phyloP scores from a whole-genome alignment of 2,888 invertebrate species.

The Tetrapedia diversipes region DNA sequence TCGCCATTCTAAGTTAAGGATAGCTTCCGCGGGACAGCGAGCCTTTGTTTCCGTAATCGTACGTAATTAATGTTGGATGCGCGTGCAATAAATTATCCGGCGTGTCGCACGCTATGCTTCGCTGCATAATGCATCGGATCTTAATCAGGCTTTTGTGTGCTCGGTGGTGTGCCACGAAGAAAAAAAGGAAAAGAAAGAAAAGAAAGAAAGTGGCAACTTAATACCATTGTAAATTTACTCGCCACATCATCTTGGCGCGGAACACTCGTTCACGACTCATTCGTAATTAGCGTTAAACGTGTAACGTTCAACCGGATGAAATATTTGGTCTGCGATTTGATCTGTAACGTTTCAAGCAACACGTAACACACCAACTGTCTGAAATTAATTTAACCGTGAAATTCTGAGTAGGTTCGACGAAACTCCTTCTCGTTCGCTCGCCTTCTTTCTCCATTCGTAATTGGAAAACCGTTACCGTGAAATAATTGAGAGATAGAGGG shows the following conservation, averaged over 20 bases:
- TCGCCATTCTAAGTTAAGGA: slow-evolving; percentile 20
- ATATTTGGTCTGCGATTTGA: not conserved
- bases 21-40: slow-evolving; percentile 21
- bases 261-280: too few relatives aligned
- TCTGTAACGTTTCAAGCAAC: not conserved
- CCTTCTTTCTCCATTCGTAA: too few relatives aligned
- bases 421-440: too few relatives aligned
- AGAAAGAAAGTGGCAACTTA: not conserved
- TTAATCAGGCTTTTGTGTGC: slow-evolving; percentile 9
- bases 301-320: not conserved
- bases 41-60: slow-evolving; percentile 42
- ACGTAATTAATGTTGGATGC: slow-evolving; percentile 37
- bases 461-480: not conserved
- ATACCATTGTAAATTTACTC: slow-evolving; percentile 14
- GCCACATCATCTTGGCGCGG: too few relatives aligned
- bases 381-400: not conserved
- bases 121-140: slow-evolving; percentile 11
- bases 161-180: not conserved
- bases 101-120: slow-evolving; percentile 13
- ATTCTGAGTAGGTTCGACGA: too few relatives aligned
- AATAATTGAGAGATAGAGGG: not conserved
- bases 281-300: not conserved
- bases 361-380: not conserved
- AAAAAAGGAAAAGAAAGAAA: not conserved
- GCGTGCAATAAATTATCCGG: slow-evolving; percentile 33